Evolutionary conservation across 2,888 invertebrate species (phyloP).

Genomic region (Syritta pipiens): DNA sequence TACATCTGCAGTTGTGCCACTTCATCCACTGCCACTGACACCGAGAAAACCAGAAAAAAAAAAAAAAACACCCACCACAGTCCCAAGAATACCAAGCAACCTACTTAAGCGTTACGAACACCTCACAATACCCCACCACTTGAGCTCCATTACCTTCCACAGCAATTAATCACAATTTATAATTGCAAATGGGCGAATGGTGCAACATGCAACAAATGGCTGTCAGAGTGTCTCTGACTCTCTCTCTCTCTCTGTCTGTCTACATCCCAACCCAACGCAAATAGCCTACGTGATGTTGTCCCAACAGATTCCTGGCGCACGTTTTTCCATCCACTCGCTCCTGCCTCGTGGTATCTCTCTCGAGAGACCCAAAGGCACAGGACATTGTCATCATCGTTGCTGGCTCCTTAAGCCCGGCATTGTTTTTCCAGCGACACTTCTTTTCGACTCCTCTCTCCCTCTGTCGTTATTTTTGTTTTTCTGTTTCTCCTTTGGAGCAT

Average conservation of each 20-base stretch:
- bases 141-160: slow-evolving; percentile 54
- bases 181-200: slow-evolving; percentile 58
- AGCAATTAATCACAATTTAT: slow-evolving; percentile 67
- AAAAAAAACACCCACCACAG: neutral
- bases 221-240: slow-evolving; percentile 45
- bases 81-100: slow-evolving; percentile 19
- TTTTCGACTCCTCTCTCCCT: neutral
- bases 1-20: slow-evolving; percentile 15
- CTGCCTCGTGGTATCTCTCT: slow-evolving; percentile 2
- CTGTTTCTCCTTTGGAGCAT: neutral
- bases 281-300: slow-evolving; percentile 65
- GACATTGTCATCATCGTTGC: slow-evolving; percentile 44
- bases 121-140: slow-evolving; percentile 27
- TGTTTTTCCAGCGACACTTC: slow-evolving; percentile 56
- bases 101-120: slow-evolving; percentile 32
- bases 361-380: slow-evolving; percentile 24
- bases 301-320: slow-evolving; percentile 52
- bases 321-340: slow-evolving; percentile 32
- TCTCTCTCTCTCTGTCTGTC: no score
- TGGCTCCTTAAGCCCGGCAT: slow-evolving; percentile 39
- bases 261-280: slow-evolving; percentile 52
- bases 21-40: neutral
- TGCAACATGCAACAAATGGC: slow-evolving; percentile 57
- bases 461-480: slow-evolving; percentile 9
- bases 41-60: neutral